phyloP scores from a whole-genome alignment of 1,140 invertebrate species.

The Lepidostoma basale region DNA sequence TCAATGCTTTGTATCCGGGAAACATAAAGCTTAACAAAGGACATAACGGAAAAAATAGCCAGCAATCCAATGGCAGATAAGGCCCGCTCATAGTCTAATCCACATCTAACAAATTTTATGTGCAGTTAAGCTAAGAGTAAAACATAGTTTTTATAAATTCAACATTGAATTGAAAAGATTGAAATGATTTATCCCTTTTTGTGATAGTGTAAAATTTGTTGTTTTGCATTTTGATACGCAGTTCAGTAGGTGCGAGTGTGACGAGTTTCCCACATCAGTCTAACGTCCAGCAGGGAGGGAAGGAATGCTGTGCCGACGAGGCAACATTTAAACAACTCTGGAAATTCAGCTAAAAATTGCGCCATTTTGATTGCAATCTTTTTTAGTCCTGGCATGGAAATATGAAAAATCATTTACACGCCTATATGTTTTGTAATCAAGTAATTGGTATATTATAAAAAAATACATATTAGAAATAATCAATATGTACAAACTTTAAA shows the following conservation, averaged over 20 bases:
- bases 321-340: constrained; percentile 8
- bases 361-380: background rate
- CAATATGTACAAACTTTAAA: too few relatives aligned
- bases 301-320: constrained; percentile 33
- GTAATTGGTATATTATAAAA: background rate
- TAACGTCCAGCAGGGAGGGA: constrained; percentile 37
- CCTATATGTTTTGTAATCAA: background rate
- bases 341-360: background rate
- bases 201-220: background rate
- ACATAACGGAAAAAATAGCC: constrained; percentile 37
- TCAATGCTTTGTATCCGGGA: constrained; percentile 41
- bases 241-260: constrained; percentile 22
- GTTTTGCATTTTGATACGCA: background rate
- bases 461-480: too few relatives aligned
- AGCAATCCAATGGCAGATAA: constrained; percentile 36
- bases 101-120: background rate
- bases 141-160: background rate
- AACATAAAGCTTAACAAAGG: constrained; percentile 46
- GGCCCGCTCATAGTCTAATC: constrained; percentile 13
- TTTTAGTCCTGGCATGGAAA: background rate
- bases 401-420: background rate
- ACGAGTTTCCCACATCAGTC: constrained; percentile 39
- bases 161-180: background rate
- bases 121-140: background rate
- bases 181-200: background rate